A percentile compares a stretch with the other conserved stretches of the same genome.
These are phyloP conservation scores for Ascaphus truei DNA, from an alignment of 2,113 vertebrate species.

Conservation along the genomic window DNA sequence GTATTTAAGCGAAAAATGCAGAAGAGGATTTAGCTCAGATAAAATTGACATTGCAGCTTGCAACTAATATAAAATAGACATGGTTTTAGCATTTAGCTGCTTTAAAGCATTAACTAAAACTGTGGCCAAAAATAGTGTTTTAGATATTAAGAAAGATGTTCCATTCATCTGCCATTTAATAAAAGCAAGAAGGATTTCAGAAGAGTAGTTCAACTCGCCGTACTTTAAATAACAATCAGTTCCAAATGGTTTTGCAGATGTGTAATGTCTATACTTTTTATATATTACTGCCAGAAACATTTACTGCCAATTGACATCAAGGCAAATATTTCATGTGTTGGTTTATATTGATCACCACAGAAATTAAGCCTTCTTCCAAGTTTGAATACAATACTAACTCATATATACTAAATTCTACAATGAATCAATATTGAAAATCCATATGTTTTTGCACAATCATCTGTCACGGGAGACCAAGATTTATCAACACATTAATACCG, in stretches of 20 bases:
- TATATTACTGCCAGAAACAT: not conserved
- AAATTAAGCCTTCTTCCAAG: not conserved
- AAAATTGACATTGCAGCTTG: not conserved
- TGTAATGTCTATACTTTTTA: constrained; percentile 8
- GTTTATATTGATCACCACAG: not conserved
- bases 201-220: not conserved
- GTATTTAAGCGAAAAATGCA: constrained; percentile 19
- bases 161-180: constrained; percentile 8
- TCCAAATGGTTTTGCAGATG: constrained; percentile 29
- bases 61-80: not conserved
- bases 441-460: not conserved
- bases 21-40: constrained; percentile 11
- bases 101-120: not conserved
- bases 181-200: constrained; percentile 22
- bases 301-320: constrained; percentile 13
- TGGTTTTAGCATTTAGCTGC: not conserved
- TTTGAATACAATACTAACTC: not conserved
- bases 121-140: not conserved
- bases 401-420: not conserved
- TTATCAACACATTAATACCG: too few relatives aligned
- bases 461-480: too few relatives aligned
- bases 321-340: constrained; percentile 14
- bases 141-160: not conserved
- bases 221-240: constrained; percentile 3
- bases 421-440: not conserved